These are phyloP conservation scores for Lepilemur septentrionalis DNA, from an alignment of 2,797 vertebrate species.

Conservation along the genomic window DNA sequence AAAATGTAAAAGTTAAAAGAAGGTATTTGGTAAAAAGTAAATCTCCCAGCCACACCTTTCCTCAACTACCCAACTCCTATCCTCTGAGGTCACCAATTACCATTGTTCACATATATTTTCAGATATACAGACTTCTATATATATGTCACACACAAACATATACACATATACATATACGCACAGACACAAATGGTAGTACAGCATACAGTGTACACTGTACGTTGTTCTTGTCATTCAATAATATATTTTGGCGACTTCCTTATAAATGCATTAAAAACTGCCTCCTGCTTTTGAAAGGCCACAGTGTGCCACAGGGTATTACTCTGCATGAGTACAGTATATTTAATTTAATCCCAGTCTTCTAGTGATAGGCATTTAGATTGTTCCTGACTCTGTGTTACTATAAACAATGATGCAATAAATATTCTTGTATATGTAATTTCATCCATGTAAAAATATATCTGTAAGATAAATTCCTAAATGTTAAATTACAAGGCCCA, in stretches of 20 bases:
- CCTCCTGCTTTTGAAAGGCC: neutral
- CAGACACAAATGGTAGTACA: neutral
- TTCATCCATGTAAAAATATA: neutral
- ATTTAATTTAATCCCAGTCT: neutral
- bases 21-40: neutral
- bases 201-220: neutral
- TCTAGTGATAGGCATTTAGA: neutral
- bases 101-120: neutral
- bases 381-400: neutral
- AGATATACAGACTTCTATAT: neutral
- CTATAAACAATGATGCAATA: neutral
- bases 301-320: neutral
- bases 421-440: neutral
- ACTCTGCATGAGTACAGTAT: neutral
- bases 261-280: neutral
- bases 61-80: neutral
- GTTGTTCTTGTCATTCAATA: neutral
- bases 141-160: neutral
- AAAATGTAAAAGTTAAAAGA: neutral
- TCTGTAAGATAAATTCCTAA: neutral
- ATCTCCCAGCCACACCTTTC: neutral
- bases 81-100: neutral
- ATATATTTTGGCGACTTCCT: neutral
- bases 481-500: neutral
- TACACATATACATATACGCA: neutral